Conservation (phyloP, 1,140 invertebrate genomes). For the Drosophila mojavensis region DNA sequence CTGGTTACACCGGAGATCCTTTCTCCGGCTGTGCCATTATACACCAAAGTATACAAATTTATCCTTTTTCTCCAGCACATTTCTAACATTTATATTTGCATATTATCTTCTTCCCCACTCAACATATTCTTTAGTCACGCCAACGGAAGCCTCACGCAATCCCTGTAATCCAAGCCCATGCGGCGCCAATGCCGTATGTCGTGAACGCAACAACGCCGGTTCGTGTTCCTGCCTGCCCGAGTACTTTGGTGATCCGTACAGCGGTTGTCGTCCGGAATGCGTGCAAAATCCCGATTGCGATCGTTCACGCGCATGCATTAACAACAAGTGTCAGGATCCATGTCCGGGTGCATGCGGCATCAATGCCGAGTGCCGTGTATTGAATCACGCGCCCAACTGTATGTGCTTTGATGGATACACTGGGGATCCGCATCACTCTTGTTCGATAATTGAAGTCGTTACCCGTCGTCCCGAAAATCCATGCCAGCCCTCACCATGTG, state of each 20-base stretch:
- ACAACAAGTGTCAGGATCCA: conserved; percentile 89
- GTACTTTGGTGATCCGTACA: conserved; percentile 91
- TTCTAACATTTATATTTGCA: conserved; percentile 20
- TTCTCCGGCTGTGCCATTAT: conserved; percentile 86
- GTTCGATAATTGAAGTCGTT: conserved; percentile 65
- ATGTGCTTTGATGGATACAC: conserved; percentile 89
- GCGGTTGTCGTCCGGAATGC: conserved; percentile 89
- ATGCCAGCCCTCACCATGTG: conserved; percentile 92
- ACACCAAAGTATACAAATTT: conserved; percentile 71
- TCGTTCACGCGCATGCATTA: conserved; percentile 87
- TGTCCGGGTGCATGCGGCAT: conserved; percentile 89
- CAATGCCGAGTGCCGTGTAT: conserved; percentile 87
- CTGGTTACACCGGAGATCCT: conserved; percentile 92
- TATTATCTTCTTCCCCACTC: neutral
- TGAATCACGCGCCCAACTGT: conserved; percentile 91
- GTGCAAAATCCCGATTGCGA: conserved; percentile 89
- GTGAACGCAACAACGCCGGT: conserved; percentile 89
- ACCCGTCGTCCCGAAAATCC: conserved; percentile 85
- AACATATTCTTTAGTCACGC: conserved; percentile 49
- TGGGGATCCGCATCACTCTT: conserved; percentile 88
- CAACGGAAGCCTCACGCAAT: conserved; percentile 84
- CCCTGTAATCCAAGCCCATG: conserved; percentile 92
- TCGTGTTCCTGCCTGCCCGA: conserved; percentile 91
- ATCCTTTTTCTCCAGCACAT: neutral
- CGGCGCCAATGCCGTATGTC: conserved; percentile 91